Base-by-base conservation (phyloP, 2,797 vertebrate genomes). In the Chrosomus eos region DNA sequence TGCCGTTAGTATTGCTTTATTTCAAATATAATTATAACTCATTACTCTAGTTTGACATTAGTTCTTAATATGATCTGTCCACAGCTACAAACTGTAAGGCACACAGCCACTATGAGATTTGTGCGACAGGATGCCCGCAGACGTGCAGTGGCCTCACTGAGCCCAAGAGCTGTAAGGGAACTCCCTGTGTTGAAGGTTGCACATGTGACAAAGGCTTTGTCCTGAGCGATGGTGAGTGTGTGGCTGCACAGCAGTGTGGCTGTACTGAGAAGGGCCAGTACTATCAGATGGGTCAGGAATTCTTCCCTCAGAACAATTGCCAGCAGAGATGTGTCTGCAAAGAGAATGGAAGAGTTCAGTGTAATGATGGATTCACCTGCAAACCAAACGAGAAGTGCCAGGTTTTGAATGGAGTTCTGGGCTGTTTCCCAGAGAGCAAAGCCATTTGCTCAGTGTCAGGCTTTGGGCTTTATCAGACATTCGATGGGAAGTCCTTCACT, bases 81-180 rank as follows among this genome's bases (percentile, higher is more conserved):
- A 83, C 91, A 95, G 95, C 89, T n/a, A 81, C 93, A 13, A 0
- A 88, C 68, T 95, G 95, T 79, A 91, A 89, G 4, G 71, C n/a
- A 1, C 91, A 95, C 90, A 94, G 94, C 87, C 94, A 95, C 90
- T 95, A 95, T 1, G 92, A 95, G 62, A 80, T 93, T 40, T 95
- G 95, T 70, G 91, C 90, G 6, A 36, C 85, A 10, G 86, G 88
- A 40, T 95, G 95, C 80, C 93, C 92, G 0, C 84, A 88, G 75
- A 94, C 90, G 80, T 95, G 95, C 74, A 77, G 80, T 0, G 67
- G 87, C 0, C 91, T 93, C 0, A 7, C 19, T 0, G 78, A 87
- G 0, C 18, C 88, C 0, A 28, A 62, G 4, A 26, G 2, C 0
- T 95, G 95, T 48, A 53, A 85, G 0, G 67, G 28, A 6, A 85